Evolutionary conservation across 2,888 invertebrate genomes (phyloP), one percentile per base, ranked within the genome.

Genomic region (Altica lythri): DNA sequence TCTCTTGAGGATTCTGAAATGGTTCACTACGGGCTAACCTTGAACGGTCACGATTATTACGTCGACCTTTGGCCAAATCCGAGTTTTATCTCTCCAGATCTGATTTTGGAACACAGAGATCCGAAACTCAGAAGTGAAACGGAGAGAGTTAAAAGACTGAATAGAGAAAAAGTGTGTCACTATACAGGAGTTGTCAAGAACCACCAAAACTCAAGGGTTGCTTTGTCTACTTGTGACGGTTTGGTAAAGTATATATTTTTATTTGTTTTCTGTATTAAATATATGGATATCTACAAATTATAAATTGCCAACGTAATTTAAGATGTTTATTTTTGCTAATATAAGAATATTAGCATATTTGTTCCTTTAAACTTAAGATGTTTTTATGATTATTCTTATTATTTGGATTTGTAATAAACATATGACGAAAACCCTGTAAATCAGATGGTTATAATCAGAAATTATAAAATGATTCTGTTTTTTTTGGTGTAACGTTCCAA

Each of bases 21-120:
- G 27, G 63, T 75, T 2, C 67, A 73, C 53, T 77, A 76, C 59
- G 72, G 73, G 22, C 47, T 77, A 4, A 57, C 63, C 27, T 55
- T 77, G 25, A 64, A 73, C 42, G 71, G 66, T 3, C 57, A 63
- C 32, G 69, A 74, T 44, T 75, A 79, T 56, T 77, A 79, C 43
- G 60, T 81, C 32, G 77, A 79, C 55, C 67, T 83, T 27, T 76
- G 71, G 68, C 81, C 82, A 2, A 81, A 81, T 65, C 77, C 78
- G 60, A 75, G 73, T 10, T 77, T 82, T 53, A 64, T 82, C 45
- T 77, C 81, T 2, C 80, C 81, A 2, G 63, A 72, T 55, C 63
- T 73, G 37, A 67, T 76, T 30, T 57, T 72, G 27, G 76, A 77
- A 64, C 65, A 66, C 37, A 61, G 74, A 37, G 64, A 71, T 43